Evolutionary conservation across 2,797 vertebrate species (phyloP).

Genomic region (Carduelis carduelis): DNA sequence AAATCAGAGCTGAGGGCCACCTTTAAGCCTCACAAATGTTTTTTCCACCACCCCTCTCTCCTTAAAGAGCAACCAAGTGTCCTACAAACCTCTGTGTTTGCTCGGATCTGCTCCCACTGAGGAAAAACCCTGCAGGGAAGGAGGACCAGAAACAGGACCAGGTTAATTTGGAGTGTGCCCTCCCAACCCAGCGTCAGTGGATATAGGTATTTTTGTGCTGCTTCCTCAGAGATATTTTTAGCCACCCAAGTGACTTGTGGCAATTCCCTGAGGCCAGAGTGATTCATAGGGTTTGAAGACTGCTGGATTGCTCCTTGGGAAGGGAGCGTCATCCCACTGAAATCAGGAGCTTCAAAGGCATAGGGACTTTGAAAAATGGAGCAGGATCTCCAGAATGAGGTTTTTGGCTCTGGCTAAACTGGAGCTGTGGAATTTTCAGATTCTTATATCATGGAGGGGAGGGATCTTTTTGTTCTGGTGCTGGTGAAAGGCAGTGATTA

Average conservation of each 20-base stretch:
- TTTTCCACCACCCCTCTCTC: not conserved
- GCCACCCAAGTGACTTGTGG: conserved; percentile 35
- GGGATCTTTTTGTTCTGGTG: not conserved
- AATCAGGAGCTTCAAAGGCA: not conserved
- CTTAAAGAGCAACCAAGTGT: not conserved
- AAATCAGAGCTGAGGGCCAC: not conserved
- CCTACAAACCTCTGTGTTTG: not conserved
- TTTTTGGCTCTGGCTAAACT: not conserved
- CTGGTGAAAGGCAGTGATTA: not conserved
- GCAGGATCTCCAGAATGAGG: not conserved
- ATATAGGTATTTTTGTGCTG: conserved; percentile 20
- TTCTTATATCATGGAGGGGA: not conserved
- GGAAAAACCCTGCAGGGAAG: not conserved
- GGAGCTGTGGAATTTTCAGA: conserved; percentile 1
- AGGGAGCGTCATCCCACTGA: not conserved
- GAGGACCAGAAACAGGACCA: not conserved
- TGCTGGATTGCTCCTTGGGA: not conserved
- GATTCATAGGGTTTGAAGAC: not conserved
- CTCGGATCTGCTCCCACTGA: not conserved
- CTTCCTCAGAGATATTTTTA: conserved; percentile 55
- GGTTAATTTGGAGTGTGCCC: not conserved
- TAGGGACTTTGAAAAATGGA: not conserved
- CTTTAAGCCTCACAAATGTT: not conserved
- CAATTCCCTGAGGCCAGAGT: conserved; percentile 19
- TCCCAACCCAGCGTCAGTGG: not conserved